Conservation (phyloP, 2,888 invertebrate genomes). For the Cheiracanthium punctorium region DNA sequence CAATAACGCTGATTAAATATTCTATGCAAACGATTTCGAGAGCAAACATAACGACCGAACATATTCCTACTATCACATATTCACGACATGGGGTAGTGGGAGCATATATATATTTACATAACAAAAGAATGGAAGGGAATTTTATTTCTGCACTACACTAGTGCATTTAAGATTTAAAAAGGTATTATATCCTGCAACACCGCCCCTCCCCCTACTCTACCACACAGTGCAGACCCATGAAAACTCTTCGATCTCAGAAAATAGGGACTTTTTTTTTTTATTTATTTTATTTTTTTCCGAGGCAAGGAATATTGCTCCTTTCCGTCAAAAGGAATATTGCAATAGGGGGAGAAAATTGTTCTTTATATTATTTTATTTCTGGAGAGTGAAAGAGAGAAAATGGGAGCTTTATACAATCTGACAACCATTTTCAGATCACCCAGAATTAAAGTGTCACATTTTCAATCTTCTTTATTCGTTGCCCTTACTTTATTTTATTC, state of each 20-base stretch:
- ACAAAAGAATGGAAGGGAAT: slow-evolving; percentile 29
- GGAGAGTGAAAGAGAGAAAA: slow-evolving; percentile 32
- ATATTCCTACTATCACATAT: slow-evolving; percentile 5
- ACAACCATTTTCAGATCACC: slow-evolving; percentile 67
- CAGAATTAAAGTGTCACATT: slow-evolving; percentile 69
- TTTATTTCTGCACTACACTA: slow-evolving; percentile 22
- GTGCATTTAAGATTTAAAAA: slow-evolving; percentile 54
- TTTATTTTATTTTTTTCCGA: too few relatives aligned
- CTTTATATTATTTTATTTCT: slow-evolving; percentile 45
- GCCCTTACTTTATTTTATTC: slow-evolving; percentile 7
- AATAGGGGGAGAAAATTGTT: slow-evolving; percentile 37
- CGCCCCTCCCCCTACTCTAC: too few relatives aligned
- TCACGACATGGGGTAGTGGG: background rate
- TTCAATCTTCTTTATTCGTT: slow-evolving; percentile 51
- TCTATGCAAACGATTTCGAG: slow-evolving; percentile 5
- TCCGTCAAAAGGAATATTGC: slow-evolving; percentile 57
- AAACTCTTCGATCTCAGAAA: slow-evolving; percentile 3
- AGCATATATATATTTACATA: slow-evolving; percentile 47
- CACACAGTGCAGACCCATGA: background rate
- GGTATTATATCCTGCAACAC: slow-evolving; percentile 40
- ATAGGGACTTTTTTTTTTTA: too few relatives aligned
- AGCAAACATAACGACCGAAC: background rate
- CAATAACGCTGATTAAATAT: slow-evolving; percentile 9
- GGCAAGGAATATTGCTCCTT: slow-evolving; percentile 45
- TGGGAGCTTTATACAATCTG: slow-evolving; percentile 67